Evolutionary conservation across 1,140 invertebrate genomes (phyloP), one percentile per base, ranked within the genome.

Genomic region (Scaptodrosophila lebanonensis): DNA sequence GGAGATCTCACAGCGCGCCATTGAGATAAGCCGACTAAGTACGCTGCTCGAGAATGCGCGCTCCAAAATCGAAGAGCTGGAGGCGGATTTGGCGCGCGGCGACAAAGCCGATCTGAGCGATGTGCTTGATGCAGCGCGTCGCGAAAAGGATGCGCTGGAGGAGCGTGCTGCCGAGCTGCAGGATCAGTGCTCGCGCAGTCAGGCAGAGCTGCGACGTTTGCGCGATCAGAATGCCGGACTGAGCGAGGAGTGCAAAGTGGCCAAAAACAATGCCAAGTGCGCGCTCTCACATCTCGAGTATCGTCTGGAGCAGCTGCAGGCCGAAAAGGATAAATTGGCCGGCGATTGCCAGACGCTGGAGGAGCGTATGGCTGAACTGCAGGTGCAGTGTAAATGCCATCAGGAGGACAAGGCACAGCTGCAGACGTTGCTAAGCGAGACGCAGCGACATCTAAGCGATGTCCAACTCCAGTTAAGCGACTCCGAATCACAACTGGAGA

Each of bases 41-140:
- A 93, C 93, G 4, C 86, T 95, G 13, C 87, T 97, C 1, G 95
- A 96, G 52, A 93, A 94, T 85, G 95, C 95, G 1, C 91, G 93
- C 61, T 91, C 91, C 0, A 93, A 93, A 86, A 90, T 91, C 50
- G 87, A 88, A 42, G 92, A 93, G 77, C 70, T 93, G 27, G 90
- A 92, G 62, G 89, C 90, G 58, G 90, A 89, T 59, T 84, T 88
- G 69, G 86, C 89, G 8, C 84, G 91, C 12, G 90, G 90, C 16
- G 90, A 92, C 60, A 91, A 91, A 72, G 90, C 90, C 8, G 91
- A 92, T 73, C 63, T 92, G 15, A 93, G 93, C 57, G 92, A 93
- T 76, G 84, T 94, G 9, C 79, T 95, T 35, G 92, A 94, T 61
- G 91, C 91, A 20, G 89, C 91, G 3, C 87, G 92, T 29, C 89